phyloP scores from a whole-genome alignment of 2,797 vertebrate genomes.

The Oophaga sylvatica region DNA sequence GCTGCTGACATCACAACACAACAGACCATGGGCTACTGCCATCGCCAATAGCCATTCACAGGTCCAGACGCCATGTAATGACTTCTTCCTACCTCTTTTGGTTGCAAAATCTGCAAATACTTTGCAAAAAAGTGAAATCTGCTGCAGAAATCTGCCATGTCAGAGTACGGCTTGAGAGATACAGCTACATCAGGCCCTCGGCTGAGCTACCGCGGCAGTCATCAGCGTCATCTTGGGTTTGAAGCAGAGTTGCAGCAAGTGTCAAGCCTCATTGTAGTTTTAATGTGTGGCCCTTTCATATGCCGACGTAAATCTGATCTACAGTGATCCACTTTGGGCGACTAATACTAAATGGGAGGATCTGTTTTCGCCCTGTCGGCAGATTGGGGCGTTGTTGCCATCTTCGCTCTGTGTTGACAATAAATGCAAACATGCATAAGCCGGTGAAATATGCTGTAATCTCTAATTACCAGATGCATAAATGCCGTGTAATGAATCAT shows the following conservation, averaged over 20 bases:
- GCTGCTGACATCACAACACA: not conserved
- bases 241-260: too few species aligned
- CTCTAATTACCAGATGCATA: conserved; percentile 51
- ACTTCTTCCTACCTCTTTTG: not conserved
- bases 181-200: too few species aligned
- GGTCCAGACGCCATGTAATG: not conserved
- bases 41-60: too few species aligned
- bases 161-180: too few species aligned
- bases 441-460: conserved; percentile 17
- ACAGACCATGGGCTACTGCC: too few species aligned
- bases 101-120: too few species aligned
- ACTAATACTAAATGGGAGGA: not conserved
- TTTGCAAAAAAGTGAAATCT: too few species aligned
- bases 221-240: too few species aligned
- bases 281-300: not conserved
- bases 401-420: not conserved
- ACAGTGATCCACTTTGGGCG: not conserved
- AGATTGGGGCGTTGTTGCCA: not conserved
- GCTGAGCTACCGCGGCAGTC: too few species aligned
- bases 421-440: conserved; percentile 6
- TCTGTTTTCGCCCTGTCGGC: not conserved
- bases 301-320: not conserved
- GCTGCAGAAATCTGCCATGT: too few species aligned
- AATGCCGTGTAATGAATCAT: conserved; percentile 49
- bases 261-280: too few species aligned